Base-by-base conservation (phyloP, 2,797 vertebrate species). In the Potorous gilbertii region DNA sequence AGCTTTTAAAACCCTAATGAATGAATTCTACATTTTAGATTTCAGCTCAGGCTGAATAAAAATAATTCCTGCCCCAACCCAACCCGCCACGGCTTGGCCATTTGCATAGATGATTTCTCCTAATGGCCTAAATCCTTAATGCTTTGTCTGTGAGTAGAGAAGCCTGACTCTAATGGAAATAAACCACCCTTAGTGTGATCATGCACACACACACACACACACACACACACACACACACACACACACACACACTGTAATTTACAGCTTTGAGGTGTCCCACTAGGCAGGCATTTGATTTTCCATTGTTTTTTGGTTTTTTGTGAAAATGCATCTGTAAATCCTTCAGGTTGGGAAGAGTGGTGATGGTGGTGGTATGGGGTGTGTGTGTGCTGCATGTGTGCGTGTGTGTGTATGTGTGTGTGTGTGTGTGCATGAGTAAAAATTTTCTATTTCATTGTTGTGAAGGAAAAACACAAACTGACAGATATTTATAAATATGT, bases 81-180 rank as follows among this genome's bases (percentile, higher is more conserved):
- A 87, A 90, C 28, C 52, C 90, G 55, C 50, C 28, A 54, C 1
- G 52, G 50, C 90, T 90, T 54, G 34, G 52, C 52, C 90, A 90
- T 90, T 90, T 90, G 90, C 90, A 90, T 90, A 90, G 90, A 54
- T 90, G 50, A 90, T 90, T 90, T 90, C 50, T 52, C 52, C 90
- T 90, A 90, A 90, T 90, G 90, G 90, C 90, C 90, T 87, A 90
- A 90, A 90, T 90, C 34, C 90, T 90, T 90, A 90, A 90, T 90
- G 90, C 52, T 54, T 55, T 90, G 90, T 54, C 50, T 55, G 90
- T 54, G 28, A 55, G 90, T 90, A 90, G 52, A 90, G 90, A 55
- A 54, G 54, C 54, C 50, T 55, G 50, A 54, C 52, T 90, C 31
- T 54, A 55, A 90, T 90, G 90, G 90, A 90, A 90, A 90, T 54